These are phyloP conservation scores for Brachyrhaphis roseni DNA, from an alignment of 2,797 vertebrate species.

Conservation along the genomic window DNA sequence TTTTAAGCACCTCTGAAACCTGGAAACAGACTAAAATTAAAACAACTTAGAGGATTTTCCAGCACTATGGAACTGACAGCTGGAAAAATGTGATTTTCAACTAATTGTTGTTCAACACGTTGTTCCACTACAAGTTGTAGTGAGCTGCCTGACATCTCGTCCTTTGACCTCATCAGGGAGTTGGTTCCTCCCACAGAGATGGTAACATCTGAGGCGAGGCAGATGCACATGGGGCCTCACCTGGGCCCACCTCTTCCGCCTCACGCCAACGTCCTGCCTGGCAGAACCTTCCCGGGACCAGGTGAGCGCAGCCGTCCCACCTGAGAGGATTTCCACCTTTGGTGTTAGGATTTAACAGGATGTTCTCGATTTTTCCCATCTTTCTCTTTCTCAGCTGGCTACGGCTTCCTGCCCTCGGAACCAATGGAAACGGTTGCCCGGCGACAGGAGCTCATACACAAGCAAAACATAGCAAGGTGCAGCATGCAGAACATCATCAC, in stretches of 20 bases:
- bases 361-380: not conserved
- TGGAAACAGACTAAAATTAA: not conserved
- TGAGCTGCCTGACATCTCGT: not conserved
- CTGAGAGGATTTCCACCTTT: not conserved
- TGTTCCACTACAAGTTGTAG: not conserved
- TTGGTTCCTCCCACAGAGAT: slow-evolving; percentile 85
- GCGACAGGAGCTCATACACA: slow-evolving; percentile 93
- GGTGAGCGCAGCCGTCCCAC: slow-evolving; percentile 62
- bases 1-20: not conserved
- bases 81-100: not conserved
- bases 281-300: slow-evolving; percentile 83
- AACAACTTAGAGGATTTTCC: not conserved
- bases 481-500: not conserved
- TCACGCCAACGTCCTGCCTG: slow-evolving; percentile 82
- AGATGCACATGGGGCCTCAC: slow-evolving; percentile 87
- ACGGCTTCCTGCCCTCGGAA: slow-evolving; percentile 89
- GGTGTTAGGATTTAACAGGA: not conserved
- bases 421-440: slow-evolving; percentile 90
- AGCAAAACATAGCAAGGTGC: slow-evolving; percentile 95
- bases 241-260: slow-evolving; percentile 82
- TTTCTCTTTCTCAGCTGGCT: slow-evolving; percentile 78
- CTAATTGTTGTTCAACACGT: not conserved
- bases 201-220: slow-evolving; percentile 86
- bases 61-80: not conserved
- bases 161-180: slow-evolving; percentile 78